These are phyloP conservation scores for Phallusia fumigata DNA, from an alignment of 23 tunicate species.

Conservation along the genomic window DNA sequence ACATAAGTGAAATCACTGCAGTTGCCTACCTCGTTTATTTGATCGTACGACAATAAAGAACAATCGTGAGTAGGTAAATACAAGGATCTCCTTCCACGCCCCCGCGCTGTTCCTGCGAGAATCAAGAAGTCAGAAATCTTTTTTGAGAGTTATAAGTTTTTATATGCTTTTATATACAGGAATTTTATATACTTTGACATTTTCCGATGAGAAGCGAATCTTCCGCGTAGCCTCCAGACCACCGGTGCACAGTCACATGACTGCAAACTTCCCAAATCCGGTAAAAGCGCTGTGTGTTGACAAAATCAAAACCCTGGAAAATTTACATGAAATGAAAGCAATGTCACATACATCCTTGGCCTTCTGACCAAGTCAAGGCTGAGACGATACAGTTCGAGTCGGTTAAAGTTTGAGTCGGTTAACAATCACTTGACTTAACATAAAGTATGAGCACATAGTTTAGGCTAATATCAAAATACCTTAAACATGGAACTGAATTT, in stretches of 20 bases:
- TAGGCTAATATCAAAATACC: neutral
- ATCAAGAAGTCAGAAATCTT: no score
- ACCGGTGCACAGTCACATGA: slow-evolving; percentile 63
- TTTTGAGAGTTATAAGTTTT: no score
- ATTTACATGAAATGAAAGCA: no score
- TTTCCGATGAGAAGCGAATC: slow-evolving; percentile 73
- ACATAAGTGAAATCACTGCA: neutral
- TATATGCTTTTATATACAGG: no score
- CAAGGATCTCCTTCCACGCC: slow-evolving; percentile 48
- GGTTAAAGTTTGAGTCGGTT: no score
- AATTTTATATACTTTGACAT: slow-evolving; percentile 53
- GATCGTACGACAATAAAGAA: neutral
- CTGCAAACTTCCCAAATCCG: slow-evolving; percentile 88
- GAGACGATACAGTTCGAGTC: no score
- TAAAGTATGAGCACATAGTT: no score
- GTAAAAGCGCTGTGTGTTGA: slow-evolving; percentile 54
- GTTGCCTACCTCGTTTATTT: slow-evolving; percentile 48
- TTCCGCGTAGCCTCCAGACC: slow-evolving; percentile 86
- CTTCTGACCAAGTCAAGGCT: no score
- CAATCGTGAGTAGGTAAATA: slow-evolving; percentile 67
- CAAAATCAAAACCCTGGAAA: slow-evolving; percentile 77
- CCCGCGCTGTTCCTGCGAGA: no score
- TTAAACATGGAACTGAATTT: neutral
- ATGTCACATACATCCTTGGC: no score
- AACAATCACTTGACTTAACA: no score